Evolutionary conservation across 2,113 vertebrate species (phyloP).

Genomic region (Calidris pugnax): DNA sequence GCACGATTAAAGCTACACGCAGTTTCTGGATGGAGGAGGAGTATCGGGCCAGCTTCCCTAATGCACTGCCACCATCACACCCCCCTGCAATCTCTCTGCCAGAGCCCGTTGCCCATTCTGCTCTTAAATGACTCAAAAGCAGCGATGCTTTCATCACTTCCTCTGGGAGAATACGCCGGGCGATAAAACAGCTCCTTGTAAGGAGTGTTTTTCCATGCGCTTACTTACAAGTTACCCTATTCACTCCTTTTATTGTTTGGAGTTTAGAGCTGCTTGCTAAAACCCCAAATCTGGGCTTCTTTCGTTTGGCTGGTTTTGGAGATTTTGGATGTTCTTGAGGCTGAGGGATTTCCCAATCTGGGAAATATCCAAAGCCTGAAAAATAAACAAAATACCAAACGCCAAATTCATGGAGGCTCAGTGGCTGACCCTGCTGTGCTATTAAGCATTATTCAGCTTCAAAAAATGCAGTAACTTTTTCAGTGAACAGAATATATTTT

Average conservation of each 20-base stretch:
- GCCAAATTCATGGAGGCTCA: background rate
- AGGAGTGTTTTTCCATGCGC: background rate
- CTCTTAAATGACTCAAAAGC: background rate
- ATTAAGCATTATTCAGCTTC: background rate
- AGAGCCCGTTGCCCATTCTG: background rate
- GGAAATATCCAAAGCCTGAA: background rate
- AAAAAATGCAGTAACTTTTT: background rate
- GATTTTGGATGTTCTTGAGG: background rate
- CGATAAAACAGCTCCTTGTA: conserved; percentile 9
- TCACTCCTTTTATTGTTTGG: background rate
- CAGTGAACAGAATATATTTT: background rate
- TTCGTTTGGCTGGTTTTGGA: background rate
- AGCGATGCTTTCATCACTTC: background rate
- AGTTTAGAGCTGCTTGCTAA: background rate
- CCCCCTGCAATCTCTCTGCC: background rate
- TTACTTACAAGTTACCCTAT: background rate
- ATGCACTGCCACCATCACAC: background rate
- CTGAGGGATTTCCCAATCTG: background rate
- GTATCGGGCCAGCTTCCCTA: background rate
- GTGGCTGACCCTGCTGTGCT: background rate
- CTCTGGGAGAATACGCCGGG: background rate
- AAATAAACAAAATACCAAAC: background rate
- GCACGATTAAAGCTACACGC: conserved; percentile 13
- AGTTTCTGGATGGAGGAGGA: background rate
- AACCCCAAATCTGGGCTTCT: background rate